phyloP scores from a whole-genome alignment of 2,888 invertebrate genomes.

The Ennomos fuscantarius region DNA sequence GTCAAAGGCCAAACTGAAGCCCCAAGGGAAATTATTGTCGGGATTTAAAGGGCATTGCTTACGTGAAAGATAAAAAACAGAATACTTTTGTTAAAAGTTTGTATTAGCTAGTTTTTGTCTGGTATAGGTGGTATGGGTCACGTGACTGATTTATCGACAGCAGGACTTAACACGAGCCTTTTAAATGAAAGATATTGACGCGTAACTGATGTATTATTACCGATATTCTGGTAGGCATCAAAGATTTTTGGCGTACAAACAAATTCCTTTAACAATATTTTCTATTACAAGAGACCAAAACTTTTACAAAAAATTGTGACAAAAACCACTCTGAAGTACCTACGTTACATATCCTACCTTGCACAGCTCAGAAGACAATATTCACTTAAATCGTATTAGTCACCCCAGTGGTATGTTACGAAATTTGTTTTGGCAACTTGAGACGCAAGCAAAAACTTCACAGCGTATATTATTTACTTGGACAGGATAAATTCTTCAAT shows the following conservation, averaged over 20 bases:
- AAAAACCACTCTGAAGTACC: too few species aligned
- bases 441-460: constrained; percentile 54
- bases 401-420: constrained; percentile 54
- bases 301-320: too few species aligned
- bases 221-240: constrained; percentile 7
- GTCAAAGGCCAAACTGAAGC: constrained; percentile 76
- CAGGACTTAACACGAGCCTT: constrained; percentile 18
- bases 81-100: constrained; percentile 73
- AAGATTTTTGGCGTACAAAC: too few species aligned
- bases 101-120: constrained; percentile 64
- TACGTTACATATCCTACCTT: too few species aligned
- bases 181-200: constrained; percentile 26
- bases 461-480: constrained; percentile 66
- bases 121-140: constrained; percentile 64
- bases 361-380: neutral
- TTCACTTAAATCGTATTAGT: constrained; percentile 57
- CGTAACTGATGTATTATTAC: constrained; percentile 49
- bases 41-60: constrained; percentile 85
- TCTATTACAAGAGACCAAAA: neutral
- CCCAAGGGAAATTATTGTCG: constrained; percentile 85
- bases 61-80: constrained; percentile 77
- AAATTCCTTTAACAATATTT: neutral
- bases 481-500: constrained; percentile 76
- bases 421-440: constrained; percentile 68
- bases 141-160: constrained; percentile 55